Evolutionary conservation across 1,140 invertebrate genomes (phyloP).

Genomic region (Macrobrachium rosenbergii): DNA sequence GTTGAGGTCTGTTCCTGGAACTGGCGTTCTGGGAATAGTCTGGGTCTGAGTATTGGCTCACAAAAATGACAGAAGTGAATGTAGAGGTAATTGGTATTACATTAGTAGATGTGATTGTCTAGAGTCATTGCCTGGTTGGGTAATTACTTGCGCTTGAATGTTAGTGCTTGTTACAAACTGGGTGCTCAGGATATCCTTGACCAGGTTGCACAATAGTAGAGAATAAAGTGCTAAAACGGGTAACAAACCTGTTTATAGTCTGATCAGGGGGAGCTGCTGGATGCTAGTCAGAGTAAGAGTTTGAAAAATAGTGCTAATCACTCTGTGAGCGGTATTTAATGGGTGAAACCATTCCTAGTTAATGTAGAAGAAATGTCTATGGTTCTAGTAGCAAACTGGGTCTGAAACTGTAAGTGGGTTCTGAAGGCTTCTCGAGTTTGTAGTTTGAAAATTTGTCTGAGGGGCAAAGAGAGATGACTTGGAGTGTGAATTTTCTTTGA

Average conservation of each 20-base stretch:
- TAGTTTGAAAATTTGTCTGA: conserved; percentile 58
- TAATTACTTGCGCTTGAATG: conserved; percentile 32
- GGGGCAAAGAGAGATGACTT: conserved; percentile 50
- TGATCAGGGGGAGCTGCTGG: conserved; percentile 43
- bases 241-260: conserved; percentile 36
- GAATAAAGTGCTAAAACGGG: conserved; percentile 58
- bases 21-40: conserved; percentile 41
- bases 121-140: conserved; percentile 43
- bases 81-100: conserved; percentile 49
- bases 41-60: conserved; percentile 52
- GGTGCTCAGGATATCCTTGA: neutral
- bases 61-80: conserved; percentile 25
- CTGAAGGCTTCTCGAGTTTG: conserved; percentile 35
- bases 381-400: conserved; percentile 30
- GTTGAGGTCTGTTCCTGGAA: conserved; percentile 35
- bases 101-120: conserved; percentile 45
- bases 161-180: conserved; percentile 35
- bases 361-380: conserved; percentile 48
- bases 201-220: conserved; percentile 47
- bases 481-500: conserved; percentile 17
- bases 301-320: conserved; percentile 48
- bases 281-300: conserved; percentile 48
- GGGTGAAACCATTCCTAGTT: conserved; percentile 57
- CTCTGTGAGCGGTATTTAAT: conserved; percentile 39
- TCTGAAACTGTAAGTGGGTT: conserved; percentile 45